Conservation (phyloP, 2,113 vertebrate genomes). For the Hymenochirus boettgeri region DNA sequence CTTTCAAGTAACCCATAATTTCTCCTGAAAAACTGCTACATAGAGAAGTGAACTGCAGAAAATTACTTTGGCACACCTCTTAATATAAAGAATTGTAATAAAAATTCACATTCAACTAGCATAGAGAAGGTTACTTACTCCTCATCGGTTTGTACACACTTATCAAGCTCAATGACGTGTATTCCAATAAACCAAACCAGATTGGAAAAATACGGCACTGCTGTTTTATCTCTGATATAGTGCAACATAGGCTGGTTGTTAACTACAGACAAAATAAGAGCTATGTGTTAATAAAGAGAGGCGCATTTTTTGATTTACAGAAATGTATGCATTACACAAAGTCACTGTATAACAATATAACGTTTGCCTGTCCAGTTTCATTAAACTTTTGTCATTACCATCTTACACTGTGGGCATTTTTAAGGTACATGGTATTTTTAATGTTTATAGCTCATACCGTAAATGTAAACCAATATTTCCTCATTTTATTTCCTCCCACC, state of each 20-base stretch:
- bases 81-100: no score
- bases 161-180: slow-evolving; percentile 95
- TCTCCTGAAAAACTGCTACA: no score
- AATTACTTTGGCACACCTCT: no score
- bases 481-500: slow-evolving; percentile 13
- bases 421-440: slow-evolving; percentile 13
- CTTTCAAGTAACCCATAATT: no score
- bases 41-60: no score
- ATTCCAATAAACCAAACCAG: slow-evolving; percentile 98
- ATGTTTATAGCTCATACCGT: slow-evolving; percentile 17
- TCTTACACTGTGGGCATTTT: background rate
- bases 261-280: slow-evolving; percentile 66
- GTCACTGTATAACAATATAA: background rate
- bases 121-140: slow-evolving; percentile 72
- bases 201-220: slow-evolving; percentile 97
- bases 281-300: background rate
- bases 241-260: slow-evolving; percentile 98
- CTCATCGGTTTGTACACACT: slow-evolving; percentile 95
- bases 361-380: background rate
- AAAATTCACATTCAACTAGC: background rate
- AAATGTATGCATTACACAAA: background rate
- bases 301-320: background rate
- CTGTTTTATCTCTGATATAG: slow-evolving; percentile 96
- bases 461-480: slow-evolving; percentile 28
- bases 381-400: background rate